Conservation (phyloP, 2,888 invertebrate species). For the Hipparchia semele region DNA sequence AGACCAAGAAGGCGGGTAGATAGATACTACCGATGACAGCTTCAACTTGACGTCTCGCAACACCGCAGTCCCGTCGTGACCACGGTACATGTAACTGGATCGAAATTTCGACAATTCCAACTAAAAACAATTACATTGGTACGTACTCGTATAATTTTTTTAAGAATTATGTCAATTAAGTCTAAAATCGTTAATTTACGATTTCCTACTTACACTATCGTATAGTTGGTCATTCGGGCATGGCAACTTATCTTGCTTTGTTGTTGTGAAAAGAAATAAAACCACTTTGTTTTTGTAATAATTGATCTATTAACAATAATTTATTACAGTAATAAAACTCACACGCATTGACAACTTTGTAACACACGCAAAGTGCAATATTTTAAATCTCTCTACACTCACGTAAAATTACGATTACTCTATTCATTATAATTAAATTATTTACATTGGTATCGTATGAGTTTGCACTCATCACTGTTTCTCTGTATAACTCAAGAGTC, state of each 20-base stretch:
- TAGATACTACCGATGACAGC: too few relatives aligned
- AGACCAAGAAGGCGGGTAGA: too few relatives aligned
- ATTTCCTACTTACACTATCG: too few relatives aligned
- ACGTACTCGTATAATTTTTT: too few relatives aligned
- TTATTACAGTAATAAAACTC: constrained; percentile 77
- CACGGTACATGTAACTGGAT: too few relatives aligned
- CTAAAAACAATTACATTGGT: too few relatives aligned
- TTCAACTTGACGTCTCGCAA: too few relatives aligned
- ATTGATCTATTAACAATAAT: constrained; percentile 82
- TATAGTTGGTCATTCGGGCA: too few relatives aligned
- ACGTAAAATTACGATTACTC: constrained; percentile 58
- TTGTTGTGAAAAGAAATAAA: constrained; percentile 45
- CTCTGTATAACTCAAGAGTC: constrained; percentile 41
- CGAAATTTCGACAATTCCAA: too few relatives aligned
- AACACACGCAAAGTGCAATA: constrained; percentile 61
- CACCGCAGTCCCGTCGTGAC: too few relatives aligned
- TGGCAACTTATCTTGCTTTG: background rate
- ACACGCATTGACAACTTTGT: constrained; percentile 63
- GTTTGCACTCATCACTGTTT: constrained; percentile 38
- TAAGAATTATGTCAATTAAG: too few relatives aligned
- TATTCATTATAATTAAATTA: constrained; percentile 58
- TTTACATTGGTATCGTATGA: constrained; percentile 64
- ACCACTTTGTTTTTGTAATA: constrained; percentile 59
- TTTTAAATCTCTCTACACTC: constrained; percentile 49
- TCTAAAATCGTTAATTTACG: too few relatives aligned